These are phyloP conservation scores for Shargacucullia verbasci DNA, from an alignment of 2,888 invertebrate genomes.

Conservation along the genomic window DNA sequence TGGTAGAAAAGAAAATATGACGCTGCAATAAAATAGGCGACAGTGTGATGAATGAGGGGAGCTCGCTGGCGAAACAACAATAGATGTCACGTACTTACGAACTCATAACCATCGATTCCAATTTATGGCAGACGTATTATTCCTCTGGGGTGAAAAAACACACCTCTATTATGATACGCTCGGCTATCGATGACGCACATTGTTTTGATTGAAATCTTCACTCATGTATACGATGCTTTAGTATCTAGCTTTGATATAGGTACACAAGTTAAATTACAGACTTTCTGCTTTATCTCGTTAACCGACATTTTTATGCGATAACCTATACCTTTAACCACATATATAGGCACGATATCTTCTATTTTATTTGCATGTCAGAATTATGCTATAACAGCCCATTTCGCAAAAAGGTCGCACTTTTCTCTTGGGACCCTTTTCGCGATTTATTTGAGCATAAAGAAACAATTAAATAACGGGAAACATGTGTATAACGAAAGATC, in stretches of 20 bases:
- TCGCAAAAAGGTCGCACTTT: constrained; percentile 3
- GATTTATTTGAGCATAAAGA: constrained; percentile 15
- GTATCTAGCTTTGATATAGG: too few species aligned
- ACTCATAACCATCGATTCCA: constrained; percentile 81
- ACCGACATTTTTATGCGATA: too few species aligned
- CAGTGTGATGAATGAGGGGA: constrained; percentile 73
- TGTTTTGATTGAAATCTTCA: constrained; percentile 18
- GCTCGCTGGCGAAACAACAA: constrained; percentile 68
- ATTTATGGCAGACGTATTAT: constrained; percentile 77
- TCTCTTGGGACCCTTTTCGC: constrained; percentile 1
- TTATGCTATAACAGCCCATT: not conserved
- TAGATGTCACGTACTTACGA: constrained; percentile 79
- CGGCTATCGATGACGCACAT: constrained; percentile 20
- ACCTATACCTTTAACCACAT: too few species aligned
- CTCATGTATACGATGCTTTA: constrained; percentile 9
- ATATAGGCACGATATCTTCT: not conserved
- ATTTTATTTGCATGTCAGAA: constrained; percentile 1
- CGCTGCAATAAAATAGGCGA: constrained; percentile 69
- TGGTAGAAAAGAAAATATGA: constrained; percentile 54
- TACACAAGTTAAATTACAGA: too few species aligned
- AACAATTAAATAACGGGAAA: constrained; percentile 13
- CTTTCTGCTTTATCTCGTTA: too few species aligned
- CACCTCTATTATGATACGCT: constrained; percentile 14
- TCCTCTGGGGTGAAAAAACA: constrained; percentile 28
- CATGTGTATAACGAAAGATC: constrained; percentile 4